phyloP scores from a whole-genome alignment of 2,113 vertebrate species.

The Gymnorhina tibicen region DNA sequence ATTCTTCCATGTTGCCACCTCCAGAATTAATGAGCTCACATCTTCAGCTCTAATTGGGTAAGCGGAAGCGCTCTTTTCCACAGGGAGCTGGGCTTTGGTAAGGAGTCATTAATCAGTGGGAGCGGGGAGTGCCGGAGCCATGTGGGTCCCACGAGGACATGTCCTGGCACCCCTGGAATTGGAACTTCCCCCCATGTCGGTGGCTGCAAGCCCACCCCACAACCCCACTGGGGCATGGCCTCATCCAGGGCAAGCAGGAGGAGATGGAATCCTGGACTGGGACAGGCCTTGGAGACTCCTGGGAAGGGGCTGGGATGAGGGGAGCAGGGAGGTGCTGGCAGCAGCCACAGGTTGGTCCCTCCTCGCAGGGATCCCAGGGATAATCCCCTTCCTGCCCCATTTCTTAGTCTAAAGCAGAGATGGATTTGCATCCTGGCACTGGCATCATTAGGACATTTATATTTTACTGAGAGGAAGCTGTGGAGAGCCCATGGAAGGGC shows the following conservation, averaged over 20 bases:
- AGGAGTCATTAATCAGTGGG: slow-evolving; percentile 9
- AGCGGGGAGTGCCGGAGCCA: rapidly evolving
- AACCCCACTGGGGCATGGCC: rapidly evolving
- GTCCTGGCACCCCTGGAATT: background rate
- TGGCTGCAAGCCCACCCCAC: background rate
- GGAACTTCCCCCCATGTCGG: rapidly evolving
- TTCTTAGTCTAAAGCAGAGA: background rate
- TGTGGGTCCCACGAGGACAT: rapidly evolving
- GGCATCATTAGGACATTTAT: too few relatives aligned
- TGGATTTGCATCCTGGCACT: background rate
- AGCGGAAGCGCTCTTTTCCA: background rate
- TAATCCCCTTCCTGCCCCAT: background rate
- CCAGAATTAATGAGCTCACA: slow-evolving; percentile 28
- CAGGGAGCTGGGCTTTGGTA: background rate
- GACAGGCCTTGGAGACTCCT: background rate
- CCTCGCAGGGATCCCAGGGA: background rate
- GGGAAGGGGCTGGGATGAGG: background rate
- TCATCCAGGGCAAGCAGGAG: background rate
- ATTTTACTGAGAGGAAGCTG: background rate
- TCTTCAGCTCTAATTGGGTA: slow-evolving; percentile 30
- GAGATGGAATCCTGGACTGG: rapidly evolving
- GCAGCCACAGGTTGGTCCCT: background rate
- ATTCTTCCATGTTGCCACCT: slow-evolving; percentile 2
- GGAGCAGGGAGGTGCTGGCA: background rate
- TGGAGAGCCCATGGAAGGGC: background rate